Evolutionary conservation across 2,888 invertebrate genomes (phyloP).

Genomic region (Orthosia gracilis): DNA sequence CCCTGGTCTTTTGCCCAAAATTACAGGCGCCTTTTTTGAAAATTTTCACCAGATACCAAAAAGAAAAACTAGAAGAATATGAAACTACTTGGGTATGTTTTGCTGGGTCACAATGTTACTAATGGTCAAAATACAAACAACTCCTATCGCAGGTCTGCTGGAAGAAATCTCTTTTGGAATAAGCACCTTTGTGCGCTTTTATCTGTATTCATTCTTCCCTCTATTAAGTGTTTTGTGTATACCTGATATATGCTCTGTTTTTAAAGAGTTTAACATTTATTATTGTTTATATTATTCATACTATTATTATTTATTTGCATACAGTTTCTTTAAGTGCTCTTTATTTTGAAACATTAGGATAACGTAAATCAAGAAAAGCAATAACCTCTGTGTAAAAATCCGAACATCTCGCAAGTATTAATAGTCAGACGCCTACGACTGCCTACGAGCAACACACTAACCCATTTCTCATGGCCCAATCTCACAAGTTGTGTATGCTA

Average conservation of each 20-base stretch:
- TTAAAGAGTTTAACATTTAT: neutral
- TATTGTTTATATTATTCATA: neutral
- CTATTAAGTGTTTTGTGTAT: too few species aligned
- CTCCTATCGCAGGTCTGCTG: too few species aligned
- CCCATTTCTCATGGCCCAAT: slow-evolving; percentile 57
- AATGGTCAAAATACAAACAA: neutral
- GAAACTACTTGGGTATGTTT: neutral
- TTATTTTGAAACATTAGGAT: slow-evolving; percentile 38
- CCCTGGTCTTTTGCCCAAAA: too few species aligned
- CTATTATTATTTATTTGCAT: slow-evolving; percentile 21
- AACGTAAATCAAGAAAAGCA: slow-evolving; percentile 36
- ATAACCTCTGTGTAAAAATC: slow-evolving; percentile 41
- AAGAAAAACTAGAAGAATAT: neutral
- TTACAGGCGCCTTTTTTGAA: too few species aligned
- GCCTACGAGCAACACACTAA: slow-evolving; percentile 53
- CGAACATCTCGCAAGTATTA: slow-evolving; percentile 45
- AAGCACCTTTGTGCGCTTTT: too few species aligned
- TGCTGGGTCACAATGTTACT: neutral
- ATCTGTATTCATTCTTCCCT: too few species aligned
- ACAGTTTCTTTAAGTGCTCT: slow-evolving; percentile 10
- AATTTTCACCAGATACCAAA: too few species aligned
- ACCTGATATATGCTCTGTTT: slow-evolving; percentile 6
- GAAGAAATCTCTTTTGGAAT: too few species aligned
- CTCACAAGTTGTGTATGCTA: slow-evolving; percentile 44
- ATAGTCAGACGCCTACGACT: slow-evolving; percentile 58